phyloP scores from a whole-genome alignment of 2,797 vertebrate genomes.

The Capromys pilorides region DNA sequence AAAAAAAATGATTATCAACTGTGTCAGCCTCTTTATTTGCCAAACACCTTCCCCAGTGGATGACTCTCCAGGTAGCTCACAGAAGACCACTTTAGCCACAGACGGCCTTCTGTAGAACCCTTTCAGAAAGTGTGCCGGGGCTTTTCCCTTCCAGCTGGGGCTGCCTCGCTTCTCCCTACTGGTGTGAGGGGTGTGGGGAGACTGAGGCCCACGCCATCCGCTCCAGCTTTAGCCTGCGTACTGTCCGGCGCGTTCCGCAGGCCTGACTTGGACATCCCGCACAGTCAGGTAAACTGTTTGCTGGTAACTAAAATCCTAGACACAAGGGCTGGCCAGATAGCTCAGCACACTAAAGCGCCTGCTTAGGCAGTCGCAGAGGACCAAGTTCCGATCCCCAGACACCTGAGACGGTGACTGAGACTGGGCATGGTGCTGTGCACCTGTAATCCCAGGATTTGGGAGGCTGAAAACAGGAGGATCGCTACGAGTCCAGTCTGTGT shows the following conservation, averaged over 20 bases:
- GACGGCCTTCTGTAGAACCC: not conserved
- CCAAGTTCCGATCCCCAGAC: too few relatives aligned
- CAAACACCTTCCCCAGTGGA: not conserved
- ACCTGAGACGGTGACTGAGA: too few relatives aligned
- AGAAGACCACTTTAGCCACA: not conserved
- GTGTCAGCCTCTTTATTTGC: not conserved
- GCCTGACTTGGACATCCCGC: not conserved
- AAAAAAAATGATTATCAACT: not conserved
- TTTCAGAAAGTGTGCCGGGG: not conserved
- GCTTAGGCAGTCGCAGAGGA: too few relatives aligned
- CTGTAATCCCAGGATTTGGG: too few relatives aligned
- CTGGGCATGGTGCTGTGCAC: too few relatives aligned
- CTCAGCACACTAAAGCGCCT: too few relatives aligned
- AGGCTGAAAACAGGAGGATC: too few relatives aligned
- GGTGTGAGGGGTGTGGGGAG: not conserved
- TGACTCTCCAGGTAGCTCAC: not conserved
- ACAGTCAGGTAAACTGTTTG: not conserved
- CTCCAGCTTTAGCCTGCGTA: not conserved
- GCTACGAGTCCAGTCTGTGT: too few relatives aligned
- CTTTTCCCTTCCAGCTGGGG: conserved; percentile 22
- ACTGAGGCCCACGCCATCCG: not conserved
- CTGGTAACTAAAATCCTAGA: not conserved
- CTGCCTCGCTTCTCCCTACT: rapidly evolving
- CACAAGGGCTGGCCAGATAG: not conserved
- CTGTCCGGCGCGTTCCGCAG: not conserved